A percentile compares a stretch with the other conserved stretches of the same genome.
These are phyloP conservation scores for Siniperca undulata DNA, from an alignment of 2,797 vertebrate genomes.

Conservation along the genomic window DNA sequence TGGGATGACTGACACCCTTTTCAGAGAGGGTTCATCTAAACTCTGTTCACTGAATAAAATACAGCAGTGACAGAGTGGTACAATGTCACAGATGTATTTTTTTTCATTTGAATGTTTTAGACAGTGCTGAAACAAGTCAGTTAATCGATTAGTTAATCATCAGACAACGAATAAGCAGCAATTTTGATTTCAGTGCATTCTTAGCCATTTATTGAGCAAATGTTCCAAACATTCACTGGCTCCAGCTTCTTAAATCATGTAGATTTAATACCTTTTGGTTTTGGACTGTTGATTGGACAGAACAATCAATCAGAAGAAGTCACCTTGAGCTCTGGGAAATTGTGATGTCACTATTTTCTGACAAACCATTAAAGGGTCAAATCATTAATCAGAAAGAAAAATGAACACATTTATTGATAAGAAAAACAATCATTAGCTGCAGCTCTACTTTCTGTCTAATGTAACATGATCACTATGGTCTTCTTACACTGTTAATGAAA, in stretches of 20 bases:
- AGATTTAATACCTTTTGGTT: neutral
- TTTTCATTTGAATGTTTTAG: neutral
- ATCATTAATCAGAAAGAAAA: neutral
- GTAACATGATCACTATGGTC: slow-evolving; percentile 38
- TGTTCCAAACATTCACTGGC: neutral
- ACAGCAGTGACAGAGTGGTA: neutral
- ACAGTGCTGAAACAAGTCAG: neutral
- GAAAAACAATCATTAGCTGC: neutral
- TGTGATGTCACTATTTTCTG: neutral
- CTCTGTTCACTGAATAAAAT: neutral
- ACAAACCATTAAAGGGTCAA: neutral
- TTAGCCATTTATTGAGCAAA: neutral
- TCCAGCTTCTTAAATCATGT: neutral
- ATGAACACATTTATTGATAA: neutral
- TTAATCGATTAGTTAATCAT: neutral
- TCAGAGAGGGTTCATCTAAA: neutral
- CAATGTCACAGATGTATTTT: neutral
- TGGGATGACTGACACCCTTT: neutral
- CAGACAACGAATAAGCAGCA: neutral
- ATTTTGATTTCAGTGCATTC: neutral
- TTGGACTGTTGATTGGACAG: neutral
- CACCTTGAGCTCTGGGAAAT: neutral
- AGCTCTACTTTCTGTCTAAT: slow-evolving; percentile 4
- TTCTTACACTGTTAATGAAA: slow-evolving; percentile 33
- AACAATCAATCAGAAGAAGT: neutral